Conservation (phyloP, 2,113 vertebrate genomes). For the Grantiella picta region DNA sequence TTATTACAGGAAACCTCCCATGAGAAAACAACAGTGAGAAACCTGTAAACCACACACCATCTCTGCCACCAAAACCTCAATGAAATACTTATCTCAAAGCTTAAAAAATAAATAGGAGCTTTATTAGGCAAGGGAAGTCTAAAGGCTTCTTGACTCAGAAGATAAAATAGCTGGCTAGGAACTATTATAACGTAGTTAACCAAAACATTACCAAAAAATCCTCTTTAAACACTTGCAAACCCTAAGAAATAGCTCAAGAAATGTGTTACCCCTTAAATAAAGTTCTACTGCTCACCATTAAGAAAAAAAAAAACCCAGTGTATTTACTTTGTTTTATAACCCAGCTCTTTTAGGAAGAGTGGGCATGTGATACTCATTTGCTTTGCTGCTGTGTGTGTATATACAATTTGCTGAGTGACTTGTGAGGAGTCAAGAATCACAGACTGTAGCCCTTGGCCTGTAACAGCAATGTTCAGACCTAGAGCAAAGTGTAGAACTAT, state of each 20-base stretch:
- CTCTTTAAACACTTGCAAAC: neutral
- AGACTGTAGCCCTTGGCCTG: neutral
- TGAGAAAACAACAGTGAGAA: neutral
- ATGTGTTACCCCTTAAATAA: neutral
- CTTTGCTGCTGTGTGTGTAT: neutral
- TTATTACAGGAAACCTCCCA: neutral
- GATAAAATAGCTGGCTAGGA: neutral
- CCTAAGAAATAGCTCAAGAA: neutral
- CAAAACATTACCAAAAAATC: neutral
- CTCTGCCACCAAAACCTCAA: neutral
- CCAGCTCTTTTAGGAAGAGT: neutral
- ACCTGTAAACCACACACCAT: neutral
- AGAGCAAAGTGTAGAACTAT: neutral
- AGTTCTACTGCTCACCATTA: neutral
- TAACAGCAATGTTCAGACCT: neutral
- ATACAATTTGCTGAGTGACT: fast-evolving
- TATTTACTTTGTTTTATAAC: neutral
- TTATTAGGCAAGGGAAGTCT: neutral
- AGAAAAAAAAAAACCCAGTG: neutral
- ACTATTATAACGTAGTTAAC: neutral
- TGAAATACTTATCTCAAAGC: neutral
- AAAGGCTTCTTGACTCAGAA: neutral
- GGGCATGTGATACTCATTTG: neutral
- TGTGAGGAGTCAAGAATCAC: neutral
- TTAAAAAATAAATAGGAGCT: neutral